These are phyloP conservation scores for Puma concolor DNA, from an alignment of 2,113 vertebrate genomes.

Conservation along the genomic window DNA sequence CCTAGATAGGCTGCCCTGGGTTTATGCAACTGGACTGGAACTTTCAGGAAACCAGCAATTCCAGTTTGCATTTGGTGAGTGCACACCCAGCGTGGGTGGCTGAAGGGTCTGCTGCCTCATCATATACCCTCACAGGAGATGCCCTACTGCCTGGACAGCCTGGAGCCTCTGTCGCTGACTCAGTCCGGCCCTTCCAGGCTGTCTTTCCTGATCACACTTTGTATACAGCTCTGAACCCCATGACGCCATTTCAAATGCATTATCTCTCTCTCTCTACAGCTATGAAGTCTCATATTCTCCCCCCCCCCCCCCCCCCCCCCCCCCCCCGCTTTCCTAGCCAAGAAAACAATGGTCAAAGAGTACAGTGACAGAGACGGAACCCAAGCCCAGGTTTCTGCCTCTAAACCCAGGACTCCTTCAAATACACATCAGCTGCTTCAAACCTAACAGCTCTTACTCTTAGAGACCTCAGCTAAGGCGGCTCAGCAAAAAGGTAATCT, in stretches of 20 bases:
- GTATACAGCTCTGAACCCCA: not conserved
- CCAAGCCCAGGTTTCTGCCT: not conserved
- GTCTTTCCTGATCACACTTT: not conserved
- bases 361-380: not conserved
- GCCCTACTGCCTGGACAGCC: not conserved
- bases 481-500: not conserved
- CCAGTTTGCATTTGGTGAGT: not conserved
- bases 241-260: not conserved
- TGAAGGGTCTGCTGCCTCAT: not conserved
- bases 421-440: not conserved
- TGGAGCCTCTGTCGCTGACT: not conserved
- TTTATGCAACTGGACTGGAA: not conserved
- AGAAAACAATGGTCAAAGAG: not conserved
- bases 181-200: not conserved
- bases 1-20: not conserved
- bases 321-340: not conserved
- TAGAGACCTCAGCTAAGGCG: not conserved
- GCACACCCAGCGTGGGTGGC: not conserved
- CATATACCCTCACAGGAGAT: not conserved
- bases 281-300: not conserved
- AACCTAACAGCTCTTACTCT: not conserved
- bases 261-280: not conserved
- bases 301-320: too few species aligned
- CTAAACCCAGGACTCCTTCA: not conserved
- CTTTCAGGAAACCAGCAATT: not conserved